Evolutionary conservation across 64 coral and sea anemone genomes (phyloP).

Genomic region (Astreopora myriophthalma): DNA sequence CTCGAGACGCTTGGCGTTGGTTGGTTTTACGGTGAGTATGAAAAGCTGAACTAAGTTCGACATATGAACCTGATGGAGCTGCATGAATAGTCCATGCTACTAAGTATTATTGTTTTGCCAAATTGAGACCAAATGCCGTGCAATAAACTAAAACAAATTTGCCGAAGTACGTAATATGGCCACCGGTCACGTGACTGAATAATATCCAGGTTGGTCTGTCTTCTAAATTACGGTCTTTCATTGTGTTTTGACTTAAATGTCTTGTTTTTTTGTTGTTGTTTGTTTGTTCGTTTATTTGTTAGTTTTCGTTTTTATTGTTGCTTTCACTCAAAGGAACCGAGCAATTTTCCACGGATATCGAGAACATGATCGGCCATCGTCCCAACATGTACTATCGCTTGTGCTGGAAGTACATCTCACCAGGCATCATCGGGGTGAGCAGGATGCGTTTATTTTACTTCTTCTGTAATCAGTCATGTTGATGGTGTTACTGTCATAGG

Average conservation of each 20-base stretch:
- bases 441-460: background rate
- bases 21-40: constrained; percentile 81
- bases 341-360: constrained; percentile 75
- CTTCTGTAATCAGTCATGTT: too few species aligned
- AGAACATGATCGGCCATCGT: constrained; percentile 80
- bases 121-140: too few species aligned
- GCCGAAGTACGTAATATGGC: too few species aligned
- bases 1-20: constrained; percentile 75
- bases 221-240: background rate
- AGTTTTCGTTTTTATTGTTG: background rate
- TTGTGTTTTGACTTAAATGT: background rate
- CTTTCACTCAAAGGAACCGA: constrained; percentile 64
- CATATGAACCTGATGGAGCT: background rate
- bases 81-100: too few species aligned
- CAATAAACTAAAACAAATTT: too few species aligned
- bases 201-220: too few species aligned
- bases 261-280: background rate
- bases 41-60: background rate
- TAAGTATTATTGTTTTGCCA: too few species aligned
- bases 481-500: too few species aligned
- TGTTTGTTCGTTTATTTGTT: background rate
- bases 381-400: constrained; percentile 74
- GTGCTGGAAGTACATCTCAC: constrained; percentile 91
- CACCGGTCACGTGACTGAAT: too few species aligned
- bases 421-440: constrained; percentile 68